Evolutionary conservation across 2,113 vertebrate genomes (phyloP), one percentile per base, ranked within the genome.

Genomic region (Craseonycteris thonglongyai): DNA sequence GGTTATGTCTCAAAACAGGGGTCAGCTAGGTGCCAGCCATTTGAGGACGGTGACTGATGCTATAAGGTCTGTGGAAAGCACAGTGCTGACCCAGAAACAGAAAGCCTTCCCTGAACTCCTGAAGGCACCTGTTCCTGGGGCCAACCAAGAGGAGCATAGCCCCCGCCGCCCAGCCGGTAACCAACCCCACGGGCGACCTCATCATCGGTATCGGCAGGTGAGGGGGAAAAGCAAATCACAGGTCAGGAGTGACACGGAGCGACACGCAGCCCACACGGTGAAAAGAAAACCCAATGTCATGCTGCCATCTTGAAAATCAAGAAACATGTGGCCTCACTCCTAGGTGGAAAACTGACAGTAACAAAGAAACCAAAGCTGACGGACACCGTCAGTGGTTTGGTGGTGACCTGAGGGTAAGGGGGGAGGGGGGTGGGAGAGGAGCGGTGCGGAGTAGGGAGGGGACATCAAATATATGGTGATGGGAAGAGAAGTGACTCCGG

Each of bases 211-310:
- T 18, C n/a, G 35, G 40, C 15, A 3, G 11, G 28, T 33, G n/a
- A 42, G 8, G 4, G 10, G 19, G 40, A 28, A 74, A 59, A 69
- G 59, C 30, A 13, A 61, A 78, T 38, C 42, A 7, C 12, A 56
- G 19, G 13, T 59, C 9, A 7, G 28, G 33, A 16, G 16, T 0
- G 38, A 54, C 0, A 54, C 0, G 0, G 0, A 30, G 33, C 45
- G 3, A 1, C 45, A 26, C 19, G 22, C 14, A 4, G 6, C 22
- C 0, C 0, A 61, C 3, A 0, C 0, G 59, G 66, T n/a, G 71
- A 49, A 35, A 18, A 78, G 7, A 35, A 90, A 71, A 21, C 16
- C 9, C 12, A 35, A 7, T n/a, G n/a, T n/a, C n/a, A n/a, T n/a
- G n/a, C n/a, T n/a, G n/a, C n/a, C n/a, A n/a, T n/a, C n/a, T n/a